Evolutionary conservation across 2,888 invertebrate species (phyloP), one percentile per base, ranked within the genome.

Genomic region (Scaptomyza cyrtandrae): DNA sequence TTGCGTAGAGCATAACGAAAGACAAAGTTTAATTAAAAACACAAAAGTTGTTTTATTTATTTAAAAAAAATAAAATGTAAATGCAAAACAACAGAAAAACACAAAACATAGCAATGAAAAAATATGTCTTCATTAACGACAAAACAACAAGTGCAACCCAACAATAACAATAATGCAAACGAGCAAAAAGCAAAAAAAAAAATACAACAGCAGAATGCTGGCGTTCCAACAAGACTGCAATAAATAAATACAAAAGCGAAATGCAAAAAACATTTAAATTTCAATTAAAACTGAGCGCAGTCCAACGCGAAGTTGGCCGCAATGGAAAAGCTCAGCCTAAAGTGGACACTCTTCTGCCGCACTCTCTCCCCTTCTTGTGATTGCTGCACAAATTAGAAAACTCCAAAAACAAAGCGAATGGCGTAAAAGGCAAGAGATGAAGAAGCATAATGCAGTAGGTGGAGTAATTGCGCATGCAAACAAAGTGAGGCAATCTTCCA

Each of bases 21-120:
- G 80, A 84, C 81, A 88, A 88, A 86, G 74, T 88, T 88, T 86
- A 86, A 88, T 86, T 88, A 86, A 86, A 86, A 86, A 76, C 78
- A 83, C 81, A 86, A 87, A 86, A 86, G 78, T 85, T 80, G 80
- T 83, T 87, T 79, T 86, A 86, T 83, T 86, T 86, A 79, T 82
- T 86, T 73, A 74, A 77, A 86, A 82, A 68, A 50, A 57, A 45
- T 1, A 54, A 45, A 46, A 13, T 52, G 43, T 31, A 39, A 57
- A 43, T 46, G 57, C 29, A 60, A 56, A 60, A 59, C n/a, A 19
- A 48, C 44, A n/a, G n/a, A n/a, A 44, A 49, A 67, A 44, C 65
- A 69, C 44, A 44, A 54, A 68, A 48, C 60, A 68, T 41, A 65
- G 73, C 71, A 63, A 86, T 82, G 78, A 81, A 86, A 86, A 85